These are phyloP conservation scores for Pollenia griseotomentosa DNA, from an alignment of 2,888 invertebrate genomes.

Conservation along the genomic window DNA sequence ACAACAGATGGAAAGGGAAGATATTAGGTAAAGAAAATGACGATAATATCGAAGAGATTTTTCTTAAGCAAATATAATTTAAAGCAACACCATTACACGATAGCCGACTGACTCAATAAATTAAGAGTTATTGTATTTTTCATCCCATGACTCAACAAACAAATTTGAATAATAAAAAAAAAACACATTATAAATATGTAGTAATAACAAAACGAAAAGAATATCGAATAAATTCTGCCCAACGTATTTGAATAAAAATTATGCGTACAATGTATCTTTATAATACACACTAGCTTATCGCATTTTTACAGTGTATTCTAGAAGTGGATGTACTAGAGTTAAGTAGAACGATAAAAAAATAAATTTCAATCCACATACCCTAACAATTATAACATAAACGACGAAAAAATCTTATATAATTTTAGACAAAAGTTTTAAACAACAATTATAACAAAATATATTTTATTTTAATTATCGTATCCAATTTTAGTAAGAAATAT, in stretches of 20 bases:
- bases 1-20: not conserved
- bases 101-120: conserved; percentile 49
- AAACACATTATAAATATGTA: conserved; percentile 24
- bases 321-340: not conserved
- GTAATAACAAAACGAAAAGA: conserved; percentile 16
- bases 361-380: too few species aligned
- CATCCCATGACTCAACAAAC: conserved; percentile 59
- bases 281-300: not conserved
- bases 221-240: conserved; percentile 16
- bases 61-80: conserved; percentile 26
- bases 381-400: too few species aligned
- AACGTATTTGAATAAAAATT: not conserved
- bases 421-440: too few species aligned
- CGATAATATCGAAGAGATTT: not conserved
- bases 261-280: not conserved
- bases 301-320: not conserved
- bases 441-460: too few species aligned
- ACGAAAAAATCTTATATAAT: too few species aligned
- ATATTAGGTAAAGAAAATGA: not conserved
- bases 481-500: too few species aligned
- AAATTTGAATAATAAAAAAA: conserved; percentile 38
- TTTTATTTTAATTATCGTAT: too few species aligned
- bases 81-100: conserved; percentile 60
- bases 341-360: too few species aligned
- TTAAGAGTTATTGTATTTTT: conserved; percentile 57